phyloP scores from a whole-genome alignment of 37 sponge, comb jelly and placozoan species.

The Halisarca cf. caerulea region DNA sequence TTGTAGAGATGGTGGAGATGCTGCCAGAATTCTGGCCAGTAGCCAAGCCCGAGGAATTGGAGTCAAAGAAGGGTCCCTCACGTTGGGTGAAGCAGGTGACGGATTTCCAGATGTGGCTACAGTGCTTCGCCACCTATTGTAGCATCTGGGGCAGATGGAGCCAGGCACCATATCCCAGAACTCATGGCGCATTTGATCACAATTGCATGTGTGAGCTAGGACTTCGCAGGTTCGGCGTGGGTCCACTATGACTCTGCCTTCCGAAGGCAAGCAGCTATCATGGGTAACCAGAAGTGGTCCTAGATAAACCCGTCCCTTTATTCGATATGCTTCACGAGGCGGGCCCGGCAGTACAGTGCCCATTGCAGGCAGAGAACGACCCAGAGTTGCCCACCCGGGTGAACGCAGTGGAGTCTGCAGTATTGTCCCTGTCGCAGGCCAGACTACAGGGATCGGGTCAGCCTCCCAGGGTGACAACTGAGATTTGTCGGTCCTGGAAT shows the following conservation, averaged over 20 bases:
- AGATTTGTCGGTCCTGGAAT: not conserved
- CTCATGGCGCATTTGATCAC: constrained; percentile 25
- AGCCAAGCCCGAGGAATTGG: not conserved
- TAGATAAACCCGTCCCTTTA: constrained; percentile 32
- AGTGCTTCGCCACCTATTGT: constrained; percentile 31
- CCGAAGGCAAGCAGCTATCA: constrained; percentile 33
- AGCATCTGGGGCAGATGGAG: not conserved
- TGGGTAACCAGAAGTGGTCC: constrained; percentile 18
- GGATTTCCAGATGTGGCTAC: constrained; percentile 29
- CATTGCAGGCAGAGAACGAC: not conserved
- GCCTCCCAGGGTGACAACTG: not conserved
- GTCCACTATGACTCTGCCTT: constrained; percentile 42
- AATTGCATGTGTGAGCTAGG: constrained; percentile 30
- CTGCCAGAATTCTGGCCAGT: not conserved
- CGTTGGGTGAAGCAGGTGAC: not conserved
- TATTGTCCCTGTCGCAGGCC: not conserved
- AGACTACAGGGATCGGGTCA: not conserved
- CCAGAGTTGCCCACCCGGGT: not conserved
- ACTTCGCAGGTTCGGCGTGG: constrained; percentile 38
- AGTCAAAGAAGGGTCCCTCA: not conserved
- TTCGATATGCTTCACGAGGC: constrained; percentile 32
- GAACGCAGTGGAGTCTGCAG: not conserved
- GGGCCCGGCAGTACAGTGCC: constrained; percentile 15
- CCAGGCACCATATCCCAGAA: not conserved
- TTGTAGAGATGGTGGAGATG: constrained; percentile 1